Base-by-base conservation (phyloP, 2,888 invertebrate genomes). In the Sylvicola cinctus region DNA sequence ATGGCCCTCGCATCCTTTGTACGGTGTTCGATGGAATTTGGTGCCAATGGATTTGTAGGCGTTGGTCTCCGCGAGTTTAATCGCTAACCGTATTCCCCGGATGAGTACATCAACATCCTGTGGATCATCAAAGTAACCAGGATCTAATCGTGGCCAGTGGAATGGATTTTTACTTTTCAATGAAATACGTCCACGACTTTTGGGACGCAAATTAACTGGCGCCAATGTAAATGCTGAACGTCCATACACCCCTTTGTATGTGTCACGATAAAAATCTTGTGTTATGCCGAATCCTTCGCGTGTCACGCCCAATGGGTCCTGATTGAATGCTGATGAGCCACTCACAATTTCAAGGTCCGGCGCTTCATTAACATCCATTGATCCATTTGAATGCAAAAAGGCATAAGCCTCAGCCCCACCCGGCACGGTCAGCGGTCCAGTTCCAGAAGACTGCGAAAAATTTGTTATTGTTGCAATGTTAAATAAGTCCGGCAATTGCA, bases 271-370 rank as follows among this genome's bases (percentile, higher is more conserved):
- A 33, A 63, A 51, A 30, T 60, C 50, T 3, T 62, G 54, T 0
- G 54, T 44, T 30, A 54, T 60, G 51, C 76, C 78, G 13, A 76
- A 54, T 13, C 77, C 51, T 36, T 66, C 60, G 29, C 75, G 59
- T 41, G 78, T 52, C 28, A 70, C 66, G 11, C 79, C 76, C 34
- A 75, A 63, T 10, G 66, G 55, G 47, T 84, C 84, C 1, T 80
- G 74, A 34, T 74, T 75, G 7, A 84, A 54, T 0, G 75, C 74
- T 1, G 83, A 77, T 11, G 76, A 70, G 1, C 79, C 78, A 54
- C 84, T 62, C 7, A 85, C 78, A 11, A 85, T 57, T 50, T 87
- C 83, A 38, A 85, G 68, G 45, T 85, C 81, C 0, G 85, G 77
- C 44, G 71, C n/a, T 5, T 11, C 29, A 45, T 44, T 34, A 52